phyloP scores from a whole-genome alignment of 2,797 vertebrate species.

The Tachyglossus aculeatus region DNA sequence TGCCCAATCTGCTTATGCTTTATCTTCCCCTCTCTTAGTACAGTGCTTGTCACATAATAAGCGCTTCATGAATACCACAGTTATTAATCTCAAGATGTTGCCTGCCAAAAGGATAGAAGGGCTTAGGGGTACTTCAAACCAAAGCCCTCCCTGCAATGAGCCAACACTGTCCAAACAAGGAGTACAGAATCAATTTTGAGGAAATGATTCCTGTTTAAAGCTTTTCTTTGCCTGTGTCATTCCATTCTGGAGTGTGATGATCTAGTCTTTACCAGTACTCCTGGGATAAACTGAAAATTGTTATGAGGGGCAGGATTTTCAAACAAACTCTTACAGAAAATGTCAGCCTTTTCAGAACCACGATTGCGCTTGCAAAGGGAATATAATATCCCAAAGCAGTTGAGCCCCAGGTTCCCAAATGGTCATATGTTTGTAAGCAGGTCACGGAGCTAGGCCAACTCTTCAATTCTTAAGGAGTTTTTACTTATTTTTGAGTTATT shows the following conservation, averaged over 20 bases:
- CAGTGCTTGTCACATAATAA: too few relatives aligned
- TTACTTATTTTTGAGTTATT: neutral
- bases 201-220: neutral
- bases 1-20: too few relatives aligned
- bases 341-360: constrained; percentile 13
- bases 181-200: constrained; percentile 7
- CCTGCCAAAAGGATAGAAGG: too few relatives aligned
- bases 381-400: constrained; percentile 19
- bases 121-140: too few relatives aligned
- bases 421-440: constrained; percentile 10
- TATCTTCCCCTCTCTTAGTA: too few relatives aligned
- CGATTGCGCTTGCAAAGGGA: constrained; percentile 17
- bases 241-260: constrained; percentile 17
- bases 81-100: too few relatives aligned
- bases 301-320: constrained; percentile 34
- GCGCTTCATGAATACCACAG: too few relatives aligned
- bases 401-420: constrained; percentile 20
- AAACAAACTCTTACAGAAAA: constrained; percentile 4
- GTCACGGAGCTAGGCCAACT: neutral
- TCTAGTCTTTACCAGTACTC: constrained; percentile 3
- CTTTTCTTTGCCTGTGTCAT: neutral
- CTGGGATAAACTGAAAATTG: constrained; percentile 14
- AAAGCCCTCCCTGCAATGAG: too few relatives aligned
- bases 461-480: neutral
- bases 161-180: too few relatives aligned